These are phyloP conservation scores for Riptortus pedestris DNA, from an alignment of 1,140 invertebrate genomes.

Conservation along the genomic window DNA sequence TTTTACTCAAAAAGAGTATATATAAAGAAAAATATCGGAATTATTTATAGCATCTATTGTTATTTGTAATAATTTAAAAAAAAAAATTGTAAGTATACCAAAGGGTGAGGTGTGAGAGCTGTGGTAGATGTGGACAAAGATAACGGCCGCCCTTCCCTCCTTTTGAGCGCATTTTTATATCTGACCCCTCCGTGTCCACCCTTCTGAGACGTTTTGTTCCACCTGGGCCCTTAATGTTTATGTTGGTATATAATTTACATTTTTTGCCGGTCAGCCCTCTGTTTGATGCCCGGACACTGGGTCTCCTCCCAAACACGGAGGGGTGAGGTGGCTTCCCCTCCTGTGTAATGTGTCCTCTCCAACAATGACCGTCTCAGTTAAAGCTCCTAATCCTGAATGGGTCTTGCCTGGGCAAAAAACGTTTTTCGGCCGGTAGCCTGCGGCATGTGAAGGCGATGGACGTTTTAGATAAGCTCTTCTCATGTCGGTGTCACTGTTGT, in stretches of 20 bases:
- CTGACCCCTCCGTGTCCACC: not conserved
- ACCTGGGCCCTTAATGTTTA: slow-evolving; percentile 27
- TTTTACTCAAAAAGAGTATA: no score
- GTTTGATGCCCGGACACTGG: not conserved
- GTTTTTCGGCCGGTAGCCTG: not conserved
- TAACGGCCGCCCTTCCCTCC: not conserved
- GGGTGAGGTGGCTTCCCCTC: not conserved
- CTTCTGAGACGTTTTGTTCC: not conserved
- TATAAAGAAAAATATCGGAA: no score
- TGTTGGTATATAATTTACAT: slow-evolving; percentile 30
- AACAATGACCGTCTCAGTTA: not conserved
- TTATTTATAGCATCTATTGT: no score
- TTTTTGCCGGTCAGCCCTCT: slow-evolving; percentile 22
- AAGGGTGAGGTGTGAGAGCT: slow-evolving; percentile 13
- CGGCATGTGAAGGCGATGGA: no score
- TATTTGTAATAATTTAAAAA: no score
- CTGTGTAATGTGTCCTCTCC: not conserved
- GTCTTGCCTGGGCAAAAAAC: not conserved
- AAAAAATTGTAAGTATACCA: no score
- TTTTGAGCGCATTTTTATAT: slow-evolving; percentile 7
- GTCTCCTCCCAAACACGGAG: not conserved
- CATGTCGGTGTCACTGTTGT: not conserved
- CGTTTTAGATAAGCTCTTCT: no score
- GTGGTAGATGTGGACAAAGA: not conserved
- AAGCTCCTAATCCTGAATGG: slow-evolving; percentile 12